Base-by-base conservation (phyloP, 2,888 invertebrate genomes). In the Sarcophaga subvicina region DNA sequence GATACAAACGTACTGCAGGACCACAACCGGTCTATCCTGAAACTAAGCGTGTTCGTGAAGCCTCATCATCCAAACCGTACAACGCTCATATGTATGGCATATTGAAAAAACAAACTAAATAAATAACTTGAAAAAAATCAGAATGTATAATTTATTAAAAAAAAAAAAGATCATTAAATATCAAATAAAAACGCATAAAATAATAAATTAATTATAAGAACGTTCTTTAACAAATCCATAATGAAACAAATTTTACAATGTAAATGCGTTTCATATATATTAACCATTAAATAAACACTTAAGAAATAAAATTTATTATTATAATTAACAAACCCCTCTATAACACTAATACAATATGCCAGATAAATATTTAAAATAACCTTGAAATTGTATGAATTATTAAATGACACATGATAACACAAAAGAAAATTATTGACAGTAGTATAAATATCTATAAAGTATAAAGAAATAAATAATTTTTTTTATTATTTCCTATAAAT, bases 31-130 rank as follows among this genome's bases (percentile, higher is more conserved):
- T 81, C 82, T 91, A 92, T 90, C 90, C 90, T 88, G 92, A 91
- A 90, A 90, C 90, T 89, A 91, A 92, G 90, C 91, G 92, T 85
- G 88, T 91, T 88, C 91, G 92, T 89, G 92, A 91, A 90, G 89
- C 90, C 85, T 89, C 91, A 80, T 89, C 91, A 66, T 78, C 83
- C 88, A 91, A 90, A 89, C 90, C 91, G 79, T 92, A 91, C 69
- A 75, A 10, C 83, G 22, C 92, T 76, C 90, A 90, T 89, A 80
- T 91, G 79, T 91, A 92, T 89, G 87, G 89, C 86, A 89, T 92
- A 80, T 85, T 92, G 79, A 92, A 92, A 88, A 91, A 91, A 89
- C 91, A 91, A 22, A 22, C 22, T 22, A 22, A 22, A 22, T 89
- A 91, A 91, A 91, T 88, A 81, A 88, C 4, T 49, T 49, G 17